Percentiles rank a stretch among this genome's conserved stretches.
Conservation (phyloP, 2,797 vertebrate species). For the Echiichthys vipera region DNA sequence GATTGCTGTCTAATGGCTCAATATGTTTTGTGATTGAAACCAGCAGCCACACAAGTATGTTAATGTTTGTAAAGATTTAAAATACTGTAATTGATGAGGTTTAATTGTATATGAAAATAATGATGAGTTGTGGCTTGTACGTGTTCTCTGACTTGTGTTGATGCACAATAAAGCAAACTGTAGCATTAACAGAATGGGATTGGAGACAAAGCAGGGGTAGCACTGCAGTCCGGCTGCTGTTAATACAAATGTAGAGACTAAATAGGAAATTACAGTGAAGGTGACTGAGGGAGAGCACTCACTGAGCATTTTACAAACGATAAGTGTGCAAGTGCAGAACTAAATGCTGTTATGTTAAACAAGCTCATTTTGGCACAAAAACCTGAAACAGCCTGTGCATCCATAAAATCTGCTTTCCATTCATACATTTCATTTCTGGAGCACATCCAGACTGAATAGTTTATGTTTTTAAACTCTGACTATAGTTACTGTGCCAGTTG, state of each 20-base stretch:
- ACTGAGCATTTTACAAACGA: constrained; percentile 24
- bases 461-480: constrained; percentile 44
- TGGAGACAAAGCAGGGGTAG: constrained; percentile 7
- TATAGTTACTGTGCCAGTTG: constrained; percentile 30
- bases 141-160: neutral
- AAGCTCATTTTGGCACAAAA: constrained; percentile 53
- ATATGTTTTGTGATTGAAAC: neutral
- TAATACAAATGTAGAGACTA: constrained; percentile 32
- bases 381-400: constrained; percentile 35
- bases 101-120: neutral
- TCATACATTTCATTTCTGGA: constrained; percentile 25
- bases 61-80: neutral
- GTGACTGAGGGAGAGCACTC: constrained; percentile 37
- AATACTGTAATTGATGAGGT: neutral
- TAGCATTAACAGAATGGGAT: constrained; percentile 2
- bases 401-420: constrained; percentile 30
- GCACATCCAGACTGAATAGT: constrained; percentile 25
- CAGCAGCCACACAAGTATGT: neutral
- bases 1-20: neutral
- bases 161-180: neutral
- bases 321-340: constrained; percentile 37
- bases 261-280: constrained; percentile 42
- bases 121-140: neutral
- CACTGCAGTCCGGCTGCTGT: constrained; percentile 9
- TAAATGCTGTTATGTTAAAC: constrained; percentile 59